Percentiles rank a stretch among this genome's conserved stretches.
Conservation (phyloP, 2,113 vertebrate genomes). For the Laticauda colubrina region DNA sequence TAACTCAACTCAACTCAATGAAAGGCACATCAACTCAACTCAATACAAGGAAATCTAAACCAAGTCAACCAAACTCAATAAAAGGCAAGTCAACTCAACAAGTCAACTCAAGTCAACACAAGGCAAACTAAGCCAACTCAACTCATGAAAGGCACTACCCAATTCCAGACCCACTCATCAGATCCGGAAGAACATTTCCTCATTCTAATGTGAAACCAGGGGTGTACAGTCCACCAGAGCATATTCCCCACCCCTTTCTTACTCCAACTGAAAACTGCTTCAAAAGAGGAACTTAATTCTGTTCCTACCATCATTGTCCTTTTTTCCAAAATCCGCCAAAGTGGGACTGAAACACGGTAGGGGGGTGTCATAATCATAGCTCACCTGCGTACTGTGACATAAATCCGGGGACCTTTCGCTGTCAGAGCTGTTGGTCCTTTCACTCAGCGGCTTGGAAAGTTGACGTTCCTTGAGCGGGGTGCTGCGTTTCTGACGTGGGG, state of each 20-base stretch:
- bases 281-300: neutral
- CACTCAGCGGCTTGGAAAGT: constrained; percentile 83
- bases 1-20: neutral
- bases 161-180: neutral
- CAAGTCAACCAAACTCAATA: neutral
- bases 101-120: no score
- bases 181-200: neutral
- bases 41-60: no score
- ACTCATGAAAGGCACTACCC: neutral
- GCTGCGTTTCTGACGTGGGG: constrained; percentile 80
- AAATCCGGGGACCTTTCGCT: constrained; percentile 84
- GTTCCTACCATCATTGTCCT: neutral
- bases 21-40: no score
- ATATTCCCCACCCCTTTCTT: neutral
- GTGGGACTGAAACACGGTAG: no score
- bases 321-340: neutral
- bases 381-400: constrained; percentile 80
- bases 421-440: constrained; percentile 87
- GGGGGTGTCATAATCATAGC: no score
- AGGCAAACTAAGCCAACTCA: no score
- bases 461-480: constrained; percentile 83
- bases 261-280: neutral
- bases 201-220: neutral
- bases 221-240: neutral
- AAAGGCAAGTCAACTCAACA: no score